phyloP scores from a whole-genome alignment of 1,140 invertebrate genomes.

The Amyelois transitella region DNA sequence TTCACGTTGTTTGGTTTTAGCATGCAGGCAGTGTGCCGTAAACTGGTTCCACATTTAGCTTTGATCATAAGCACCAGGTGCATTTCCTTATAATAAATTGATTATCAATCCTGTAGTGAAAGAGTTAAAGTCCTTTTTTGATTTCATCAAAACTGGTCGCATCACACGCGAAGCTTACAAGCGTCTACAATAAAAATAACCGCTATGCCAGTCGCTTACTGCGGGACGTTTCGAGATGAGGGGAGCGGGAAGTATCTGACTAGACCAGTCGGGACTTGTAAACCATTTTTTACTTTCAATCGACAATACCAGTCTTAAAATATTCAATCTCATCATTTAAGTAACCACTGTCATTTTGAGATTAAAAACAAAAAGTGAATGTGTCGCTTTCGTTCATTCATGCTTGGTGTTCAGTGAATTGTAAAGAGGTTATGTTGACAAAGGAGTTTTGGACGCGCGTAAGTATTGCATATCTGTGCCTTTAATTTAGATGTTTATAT shows the following conservation, averaged over 20 bases:
- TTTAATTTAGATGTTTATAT: too few relatives aligned
- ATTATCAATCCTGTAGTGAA: background rate
- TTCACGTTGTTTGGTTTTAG: background rate
- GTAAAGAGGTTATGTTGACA: slow-evolving; percentile 57
- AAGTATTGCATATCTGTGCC: slow-evolving; percentile 29
- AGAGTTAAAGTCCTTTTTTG: background rate
- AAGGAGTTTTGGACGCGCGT: slow-evolving; percentile 38
- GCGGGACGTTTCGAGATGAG: slow-evolving; percentile 27
- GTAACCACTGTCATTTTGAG: background rate
- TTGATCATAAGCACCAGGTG: background rate
- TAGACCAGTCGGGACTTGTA: background rate
- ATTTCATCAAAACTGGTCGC: background rate
- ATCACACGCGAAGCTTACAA: slow-evolving; percentile 13
- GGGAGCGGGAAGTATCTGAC: slow-evolving; percentile 16
- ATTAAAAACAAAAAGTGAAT: slow-evolving; percentile 5
- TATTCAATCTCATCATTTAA: background rate
- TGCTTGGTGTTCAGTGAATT: slow-evolving; percentile 3
- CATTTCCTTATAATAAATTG: background rate
- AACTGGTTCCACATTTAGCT: background rate
- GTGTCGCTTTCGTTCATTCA: slow-evolving; percentile 8
- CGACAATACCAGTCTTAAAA: background rate
- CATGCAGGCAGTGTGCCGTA: background rate
- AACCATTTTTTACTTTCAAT: background rate
- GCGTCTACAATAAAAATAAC: slow-evolving; percentile 47
- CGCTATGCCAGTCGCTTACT: slow-evolving; percentile 25